Evolutionary conservation across 2,888 invertebrate species (phyloP).

Genomic region (Desoria tigrina): DNA sequence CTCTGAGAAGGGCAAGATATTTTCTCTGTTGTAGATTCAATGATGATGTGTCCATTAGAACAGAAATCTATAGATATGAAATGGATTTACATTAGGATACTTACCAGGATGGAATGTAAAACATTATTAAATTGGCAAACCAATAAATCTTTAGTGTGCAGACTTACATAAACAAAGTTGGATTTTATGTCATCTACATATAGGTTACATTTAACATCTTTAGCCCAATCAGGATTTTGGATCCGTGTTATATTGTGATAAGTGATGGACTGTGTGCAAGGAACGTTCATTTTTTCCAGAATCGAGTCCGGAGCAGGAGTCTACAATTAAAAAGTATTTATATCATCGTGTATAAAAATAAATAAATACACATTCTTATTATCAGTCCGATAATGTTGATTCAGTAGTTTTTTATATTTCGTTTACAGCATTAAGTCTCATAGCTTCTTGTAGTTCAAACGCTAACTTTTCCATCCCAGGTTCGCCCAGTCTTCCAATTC

Average conservation of each 20-base stretch:
- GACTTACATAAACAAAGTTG: conserved; percentile 79
- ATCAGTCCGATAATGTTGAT: too few relatives aligned
- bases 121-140: background rate
- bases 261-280: conserved; percentile 64
- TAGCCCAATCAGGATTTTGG: conserved; percentile 48
- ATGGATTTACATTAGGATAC: background rate
- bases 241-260: conserved; percentile 43
- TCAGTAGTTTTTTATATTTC: too few relatives aligned
- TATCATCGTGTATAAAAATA: background rate
- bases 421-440: conserved; percentile 70
- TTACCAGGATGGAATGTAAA: too few relatives aligned
- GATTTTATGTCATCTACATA: conserved; percentile 74
- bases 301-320: conserved; percentile 70
- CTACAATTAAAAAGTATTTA: conserved; percentile 56
- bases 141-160: background rate
- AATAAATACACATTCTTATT: background rate
- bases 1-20: conserved; percentile 74
- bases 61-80: conserved; percentile 64
- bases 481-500: conserved; percentile 67
- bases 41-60: conserved; percentile 69
- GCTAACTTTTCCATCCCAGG: conserved; percentile 69
- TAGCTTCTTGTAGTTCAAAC: conserved; percentile 66
- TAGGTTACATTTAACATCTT: conserved; percentile 45
- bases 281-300: conserved; percentile 73
- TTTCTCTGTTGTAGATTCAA: conserved; percentile 65